phyloP scores from a whole-genome alignment of 2,888 invertebrate species.

The Pterostichus madidus region DNA sequence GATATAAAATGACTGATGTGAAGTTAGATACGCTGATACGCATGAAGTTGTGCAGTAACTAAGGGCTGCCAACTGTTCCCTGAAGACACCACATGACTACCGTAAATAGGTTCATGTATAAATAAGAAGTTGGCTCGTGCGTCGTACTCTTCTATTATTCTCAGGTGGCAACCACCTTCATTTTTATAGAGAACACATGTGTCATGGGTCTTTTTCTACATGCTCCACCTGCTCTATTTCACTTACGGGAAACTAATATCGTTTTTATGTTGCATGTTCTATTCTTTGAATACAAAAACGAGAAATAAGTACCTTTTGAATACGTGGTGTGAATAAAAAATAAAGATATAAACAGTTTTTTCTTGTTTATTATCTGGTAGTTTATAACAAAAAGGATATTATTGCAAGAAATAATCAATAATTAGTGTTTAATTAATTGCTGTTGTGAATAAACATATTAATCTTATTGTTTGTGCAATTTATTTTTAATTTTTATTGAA shows the following conservation, averaged over 20 bases:
- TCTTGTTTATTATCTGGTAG: background rate
- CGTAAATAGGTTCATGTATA: constrained; percentile 51
- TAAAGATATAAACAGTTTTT: background rate
- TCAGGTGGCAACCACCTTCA: constrained; percentile 49
- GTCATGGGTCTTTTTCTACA: constrained; percentile 40
- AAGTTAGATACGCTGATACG: constrained; percentile 18
- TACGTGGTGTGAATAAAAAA: too few species aligned
- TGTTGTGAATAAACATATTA: constrained; percentile 21
- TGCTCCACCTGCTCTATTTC: constrained; percentile 46
- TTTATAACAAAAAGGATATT: constrained; percentile 20
- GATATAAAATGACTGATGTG: constrained; percentile 35
- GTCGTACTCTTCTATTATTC: constrained; percentile 46
- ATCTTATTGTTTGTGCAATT: constrained; percentile 18
- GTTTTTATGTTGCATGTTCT: constrained; percentile 45
- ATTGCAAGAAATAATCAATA: constrained; percentile 1
- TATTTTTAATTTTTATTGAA: constrained; percentile 49
- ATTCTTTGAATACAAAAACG: constrained; percentile 40
- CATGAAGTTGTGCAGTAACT: constrained; percentile 35
- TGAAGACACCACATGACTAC: constrained; percentile 61
- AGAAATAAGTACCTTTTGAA: background rate
- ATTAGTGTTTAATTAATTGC: constrained; percentile 41
- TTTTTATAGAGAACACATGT: constrained; percentile 46
- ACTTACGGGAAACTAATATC: constrained; percentile 39
- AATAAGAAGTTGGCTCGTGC: constrained; percentile 52
- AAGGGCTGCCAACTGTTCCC: constrained; percentile 61